phyloP scores from a whole-genome alignment of 2,797 vertebrate genomes.

The Neosalanx taihuensis region DNA sequence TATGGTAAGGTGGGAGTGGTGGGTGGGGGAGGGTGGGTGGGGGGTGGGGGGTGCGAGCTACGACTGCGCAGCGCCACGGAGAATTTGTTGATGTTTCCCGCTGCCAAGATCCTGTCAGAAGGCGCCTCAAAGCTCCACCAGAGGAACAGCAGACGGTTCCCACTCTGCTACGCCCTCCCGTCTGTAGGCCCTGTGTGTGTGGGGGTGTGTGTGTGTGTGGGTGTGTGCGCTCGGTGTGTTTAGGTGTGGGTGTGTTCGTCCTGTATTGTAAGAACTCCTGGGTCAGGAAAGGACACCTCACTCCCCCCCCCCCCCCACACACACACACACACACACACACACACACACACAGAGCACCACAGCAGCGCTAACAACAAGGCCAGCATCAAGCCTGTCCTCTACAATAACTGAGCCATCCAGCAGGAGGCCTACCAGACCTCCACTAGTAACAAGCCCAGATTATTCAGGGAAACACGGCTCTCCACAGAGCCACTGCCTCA shows the following conservation, averaged over 20 bases:
- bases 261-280: neutral
- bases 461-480: too few species aligned
- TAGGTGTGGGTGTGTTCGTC: neutral
- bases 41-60: neutral
- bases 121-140: constrained; percentile 56
- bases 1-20: constrained; percentile 28
- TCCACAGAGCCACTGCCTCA: neutral
- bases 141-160: constrained; percentile 73
- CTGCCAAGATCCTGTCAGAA: constrained; percentile 81
- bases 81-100: constrained; percentile 76
- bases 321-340: too few species aligned
- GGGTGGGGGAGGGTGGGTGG: constrained; percentile 14
- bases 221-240: constrained; percentile 10
- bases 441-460: too few species aligned
- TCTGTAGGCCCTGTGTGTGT: neutral
- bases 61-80: constrained; percentile 55
- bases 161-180: constrained; percentile 59
- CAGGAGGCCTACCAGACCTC: too few species aligned
- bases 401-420: too few species aligned
- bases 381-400: too few species aligned
- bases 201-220: constrained; percentile 5
- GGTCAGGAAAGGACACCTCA: constrained; percentile 6
- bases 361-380: neutral
- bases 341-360: neutral
- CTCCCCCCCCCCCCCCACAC: neutral